Base-by-base conservation (phyloP, 2,888 invertebrate genomes). In the Teleogryllus oceanicus region DNA sequence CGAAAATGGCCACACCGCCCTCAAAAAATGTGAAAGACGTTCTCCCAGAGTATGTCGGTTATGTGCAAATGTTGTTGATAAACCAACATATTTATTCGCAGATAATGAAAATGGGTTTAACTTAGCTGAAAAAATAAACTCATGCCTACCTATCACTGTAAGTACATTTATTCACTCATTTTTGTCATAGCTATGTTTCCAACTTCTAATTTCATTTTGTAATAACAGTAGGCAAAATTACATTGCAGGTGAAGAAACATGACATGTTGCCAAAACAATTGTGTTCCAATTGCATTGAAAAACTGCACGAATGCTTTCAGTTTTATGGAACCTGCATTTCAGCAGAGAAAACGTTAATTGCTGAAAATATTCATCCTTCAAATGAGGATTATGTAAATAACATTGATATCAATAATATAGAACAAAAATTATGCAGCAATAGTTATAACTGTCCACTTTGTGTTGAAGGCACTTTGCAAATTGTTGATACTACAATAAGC, bases 61-160 rank as follows among this genome's bases (percentile, higher is more conserved):
- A 11, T 79, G 79, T 79, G 79, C 79, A 74, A 77, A 49, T 20
- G 62, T 8, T 12, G 49, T 76, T 11, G 62, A 51, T 2, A 62
- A 21, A 74, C 76, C 76, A 11, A 74, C 76, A 49, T 76, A 76
- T 21, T 76, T 79, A 77, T 79, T 79, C 49, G 76, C 4, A 49
- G 79, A 49, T 74, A 21, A 24, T 51, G 79, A 76, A 76, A 79
- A 62, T 76, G 79, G 76, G 18, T 74, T 76, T 37, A 76, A 79
- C 49, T 51, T 79, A 18, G 79, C 76, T 13, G 74, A 79, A 11
- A 79, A 79, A 79, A 79, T 79, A 18, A 79, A 79, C n/a, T 62
- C 76, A 18, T 79, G 79, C 24, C 49, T 79, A 16, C 79, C 79
- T 20, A 49, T 79, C n/a, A 62, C 79, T 77, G 79, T 79, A 20